These are phyloP conservation scores for Triops longicaudatus DNA, from an alignment of 1,140 invertebrate genomes.

Conservation along the genomic window DNA sequence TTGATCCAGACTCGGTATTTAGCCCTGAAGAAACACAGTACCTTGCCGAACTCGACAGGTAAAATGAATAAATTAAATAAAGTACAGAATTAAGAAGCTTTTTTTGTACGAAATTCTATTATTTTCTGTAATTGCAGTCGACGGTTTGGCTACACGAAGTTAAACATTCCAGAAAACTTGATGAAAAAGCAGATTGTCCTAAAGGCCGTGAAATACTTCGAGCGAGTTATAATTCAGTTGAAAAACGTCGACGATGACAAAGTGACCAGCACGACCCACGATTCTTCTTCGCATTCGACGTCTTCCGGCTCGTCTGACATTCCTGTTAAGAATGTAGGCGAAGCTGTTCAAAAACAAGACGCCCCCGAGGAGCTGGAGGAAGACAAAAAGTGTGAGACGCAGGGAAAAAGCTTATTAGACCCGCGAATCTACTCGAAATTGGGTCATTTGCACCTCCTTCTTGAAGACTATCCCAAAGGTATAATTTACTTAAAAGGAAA, in stretches of 20 bases:
- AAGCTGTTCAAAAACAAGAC: slow-evolving; percentile 33
- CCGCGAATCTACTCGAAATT: slow-evolving; percentile 86
- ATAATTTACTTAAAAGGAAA: slow-evolving; percentile 31
- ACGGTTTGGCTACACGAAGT: slow-evolving; percentile 73
- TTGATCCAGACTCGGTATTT: too few relatives aligned
- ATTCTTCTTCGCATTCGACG: slow-evolving; percentile 15
- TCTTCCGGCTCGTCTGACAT: neutral
- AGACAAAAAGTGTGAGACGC: slow-evolving; percentile 23
- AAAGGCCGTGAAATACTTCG: slow-evolving; percentile 74
- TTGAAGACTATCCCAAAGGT: slow-evolving; percentile 88
- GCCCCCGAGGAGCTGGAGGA: slow-evolving; percentile 28
- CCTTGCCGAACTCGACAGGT: too few relatives aligned
- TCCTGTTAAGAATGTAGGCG: slow-evolving; percentile 33
- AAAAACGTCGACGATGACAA: slow-evolving; percentile 40
- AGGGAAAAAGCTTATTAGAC: slow-evolving; percentile 58
- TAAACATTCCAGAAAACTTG: slow-evolving; percentile 61
- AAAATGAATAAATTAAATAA: too few relatives aligned
- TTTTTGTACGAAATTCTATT: too few relatives aligned
- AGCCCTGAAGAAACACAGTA: too few relatives aligned
- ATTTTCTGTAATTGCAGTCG: slow-evolving; percentile 53
- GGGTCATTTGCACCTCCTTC: slow-evolving; percentile 82
- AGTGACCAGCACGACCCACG: neutral
- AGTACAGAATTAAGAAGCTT: too few relatives aligned
- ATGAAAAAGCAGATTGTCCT: slow-evolving; percentile 66
- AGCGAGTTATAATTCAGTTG: slow-evolving; percentile 69